Evolutionary conservation across 2,888 invertebrate genomes (phyloP).

Genomic region (Eumacrocentrus americanus): DNA sequence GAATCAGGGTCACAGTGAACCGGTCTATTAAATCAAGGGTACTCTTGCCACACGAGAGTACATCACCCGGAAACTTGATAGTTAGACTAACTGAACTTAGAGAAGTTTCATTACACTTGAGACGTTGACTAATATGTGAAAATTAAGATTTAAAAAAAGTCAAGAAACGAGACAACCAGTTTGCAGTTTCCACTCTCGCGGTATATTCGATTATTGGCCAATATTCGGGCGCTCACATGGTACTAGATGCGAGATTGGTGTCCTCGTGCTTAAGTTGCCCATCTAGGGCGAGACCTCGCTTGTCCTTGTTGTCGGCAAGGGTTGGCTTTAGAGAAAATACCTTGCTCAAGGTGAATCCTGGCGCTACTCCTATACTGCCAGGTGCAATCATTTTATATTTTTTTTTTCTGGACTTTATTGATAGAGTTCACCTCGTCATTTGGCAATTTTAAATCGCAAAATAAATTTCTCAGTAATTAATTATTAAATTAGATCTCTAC

Average conservation of each 20-base stretch:
- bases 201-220: constrained; percentile 28
- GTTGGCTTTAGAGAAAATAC: constrained; percentile 80
- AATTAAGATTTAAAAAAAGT: constrained; percentile 3
- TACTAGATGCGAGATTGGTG: constrained; percentile 85
- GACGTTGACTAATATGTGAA: not conserved
- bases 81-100: not conserved
- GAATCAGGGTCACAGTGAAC: not conserved
- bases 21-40: not conserved
- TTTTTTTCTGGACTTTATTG: constrained; percentile 10
- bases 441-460: not conserved
- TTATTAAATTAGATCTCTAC: no score
- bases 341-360: constrained; percentile 85
- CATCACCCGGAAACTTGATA: not conserved
- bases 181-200: constrained; percentile 41
- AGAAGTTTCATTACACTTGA: not conserved
- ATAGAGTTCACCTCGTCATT: not conserved
- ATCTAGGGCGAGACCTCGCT: constrained; percentile 82
- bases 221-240: constrained; percentile 71
- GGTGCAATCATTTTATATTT: constrained; percentile 59
- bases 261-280: constrained; percentile 88
- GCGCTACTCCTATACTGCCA: constrained; percentile 78
- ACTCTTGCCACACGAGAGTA: not conserved
- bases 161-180: constrained; percentile 28
- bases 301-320: constrained; percentile 82
- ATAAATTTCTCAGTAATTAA: not conserved